Percentiles rank a stretch among this genome's conserved stretches.
Evolutionary conservation across 2,888 invertebrate genomes (phyloP).

Genomic region (Priapulus caudatus): DNA sequence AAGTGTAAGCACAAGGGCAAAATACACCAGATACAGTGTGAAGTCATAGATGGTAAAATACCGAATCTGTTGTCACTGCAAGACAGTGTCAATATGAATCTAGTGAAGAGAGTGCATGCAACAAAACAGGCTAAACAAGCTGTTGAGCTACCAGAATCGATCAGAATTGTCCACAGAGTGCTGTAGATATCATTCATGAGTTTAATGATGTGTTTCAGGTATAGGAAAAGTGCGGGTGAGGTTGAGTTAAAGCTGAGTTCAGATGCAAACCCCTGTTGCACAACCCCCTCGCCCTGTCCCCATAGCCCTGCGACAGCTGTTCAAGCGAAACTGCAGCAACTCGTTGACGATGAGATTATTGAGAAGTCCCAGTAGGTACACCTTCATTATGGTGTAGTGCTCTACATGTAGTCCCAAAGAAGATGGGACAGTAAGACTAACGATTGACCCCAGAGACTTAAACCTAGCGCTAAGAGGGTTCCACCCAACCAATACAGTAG

Average conservation of each 20-base stretch:
- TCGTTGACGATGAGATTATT: background rate
- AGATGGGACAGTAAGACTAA: background rate
- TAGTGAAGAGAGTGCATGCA: too few species aligned
- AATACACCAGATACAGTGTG: background rate
- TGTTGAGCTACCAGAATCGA: too few species aligned
- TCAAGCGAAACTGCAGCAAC: background rate
- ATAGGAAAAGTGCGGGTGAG: background rate
- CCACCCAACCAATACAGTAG: background rate
- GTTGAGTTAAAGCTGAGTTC: background rate
- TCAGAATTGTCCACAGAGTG: too few species aligned
- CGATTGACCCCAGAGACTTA: slow-evolving; percentile 3
- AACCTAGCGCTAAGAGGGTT: background rate
- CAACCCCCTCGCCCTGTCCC: background rate
- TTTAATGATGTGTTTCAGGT: background rate
- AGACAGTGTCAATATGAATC: background rate
- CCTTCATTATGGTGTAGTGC: background rate
- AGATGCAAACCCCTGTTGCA: background rate
- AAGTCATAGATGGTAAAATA: background rate
- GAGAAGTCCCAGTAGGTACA: background rate
- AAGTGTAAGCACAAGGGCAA: too few species aligned
- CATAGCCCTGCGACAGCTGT: background rate
- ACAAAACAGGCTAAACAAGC: too few species aligned
- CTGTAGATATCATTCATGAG: background rate
- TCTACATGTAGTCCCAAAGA: background rate
- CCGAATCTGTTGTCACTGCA: background rate